Base-by-base conservation (phyloP, 2,888 invertebrate genomes). In the Eilema caniola region DNA sequence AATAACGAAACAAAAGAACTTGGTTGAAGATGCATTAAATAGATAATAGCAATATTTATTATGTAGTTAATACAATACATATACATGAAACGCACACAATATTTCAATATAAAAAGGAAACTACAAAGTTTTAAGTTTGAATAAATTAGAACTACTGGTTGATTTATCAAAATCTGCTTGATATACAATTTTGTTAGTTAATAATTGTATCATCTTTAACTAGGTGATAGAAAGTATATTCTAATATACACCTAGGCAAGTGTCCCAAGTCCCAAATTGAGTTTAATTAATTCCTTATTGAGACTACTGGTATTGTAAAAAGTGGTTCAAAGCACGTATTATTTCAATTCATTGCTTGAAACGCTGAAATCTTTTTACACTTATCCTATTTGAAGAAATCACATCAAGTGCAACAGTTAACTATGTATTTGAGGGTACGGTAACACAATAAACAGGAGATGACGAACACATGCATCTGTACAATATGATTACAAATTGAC, bases 401-500 rank as follows among this genome's bases (percentile, higher is more conserved):
- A 61, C 37, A 71, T 66, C 70, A 59, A 68, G 64, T 70, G 69
- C 69, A 71, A 59, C 74, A 76, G 79, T 78, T 79, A 74, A 72
- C 79, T 24, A 25, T 37, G 33, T 37, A 37, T 37, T 37, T 37
- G 33, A 37, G 1, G 33, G 12, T 37, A 37, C 12, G 33, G 33
- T 28, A 5, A 33, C 33, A 33, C 33, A 8, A 8, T 33, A 33
- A 7, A n/a, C n/a, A n/a, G n/a, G n/a, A n/a, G n/a, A n/a, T n/a
- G n/a, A n/a, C 33, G 10, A 82, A 81, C 76, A 82, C 70, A 47
- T 75, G 82, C 78, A 71, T 83, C 81, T 83, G 80, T 86, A 76
- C 78, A 85, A 83, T 80, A 74, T 86, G 82, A 86, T 84, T 80
- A n/a, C 20, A 84, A 70, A 79, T 84, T 72, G 75, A 80, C 82